Evolutionary conservation across 2,888 invertebrate genomes (phyloP).

Genomic region (Aspidiotus rigidus): DNA sequence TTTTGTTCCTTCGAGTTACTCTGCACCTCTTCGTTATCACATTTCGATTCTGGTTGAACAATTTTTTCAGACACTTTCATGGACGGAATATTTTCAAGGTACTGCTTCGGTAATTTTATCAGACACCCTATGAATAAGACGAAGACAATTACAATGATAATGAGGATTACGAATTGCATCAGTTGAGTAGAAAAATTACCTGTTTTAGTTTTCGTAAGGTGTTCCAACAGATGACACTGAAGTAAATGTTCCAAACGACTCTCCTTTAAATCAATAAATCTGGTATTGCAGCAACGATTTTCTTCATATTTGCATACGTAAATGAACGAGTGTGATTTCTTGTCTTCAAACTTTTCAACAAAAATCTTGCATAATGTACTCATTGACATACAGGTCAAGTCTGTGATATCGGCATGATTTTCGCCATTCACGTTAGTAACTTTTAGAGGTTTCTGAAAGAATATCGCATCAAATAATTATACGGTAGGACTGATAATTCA

Average conservation of each 20-base stretch:
- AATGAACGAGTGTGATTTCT: background rate
- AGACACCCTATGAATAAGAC: background rate
- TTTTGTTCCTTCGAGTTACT: too few species aligned
- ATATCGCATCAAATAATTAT: background rate
- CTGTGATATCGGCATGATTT: background rate
- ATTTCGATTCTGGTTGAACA: too few species aligned
- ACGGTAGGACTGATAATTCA: background rate
- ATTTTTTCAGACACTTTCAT: too few species aligned
- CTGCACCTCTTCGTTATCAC: too few species aligned
- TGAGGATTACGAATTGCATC: background rate
- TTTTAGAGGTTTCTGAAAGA: background rate
- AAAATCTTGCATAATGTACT: background rate
- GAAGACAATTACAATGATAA: background rate
- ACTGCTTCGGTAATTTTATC: background rate
- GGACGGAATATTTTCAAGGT: too few species aligned
- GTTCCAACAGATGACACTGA: constrained; percentile 7
- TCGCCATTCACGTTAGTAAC: background rate
- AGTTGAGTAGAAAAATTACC: background rate
- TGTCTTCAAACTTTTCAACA: constrained; percentile 8
- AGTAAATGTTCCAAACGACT: constrained; percentile 6
- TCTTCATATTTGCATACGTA: constrained; percentile 1
- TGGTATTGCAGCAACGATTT: background rate
- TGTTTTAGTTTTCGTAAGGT: constrained; percentile 5
- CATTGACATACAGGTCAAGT: background rate
- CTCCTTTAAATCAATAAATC: constrained; percentile 4